Evolutionary conservation across 1,140 invertebrate genomes (phyloP), one percentile per base, ranked within the genome.

Genomic region (Arion vulgaris): DNA sequence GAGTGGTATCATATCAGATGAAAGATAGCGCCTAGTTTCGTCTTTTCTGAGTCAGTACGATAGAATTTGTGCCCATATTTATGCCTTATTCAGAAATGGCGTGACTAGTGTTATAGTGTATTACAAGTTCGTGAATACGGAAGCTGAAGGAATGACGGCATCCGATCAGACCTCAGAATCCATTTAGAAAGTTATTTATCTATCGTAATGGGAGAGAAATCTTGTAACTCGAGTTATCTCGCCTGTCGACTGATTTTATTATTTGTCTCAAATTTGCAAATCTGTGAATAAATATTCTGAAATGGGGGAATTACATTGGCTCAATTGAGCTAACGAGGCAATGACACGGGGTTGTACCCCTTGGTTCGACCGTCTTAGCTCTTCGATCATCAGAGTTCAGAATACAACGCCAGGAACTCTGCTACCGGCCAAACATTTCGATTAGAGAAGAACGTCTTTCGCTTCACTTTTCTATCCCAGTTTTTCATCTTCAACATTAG

Each of bases 321-420:
- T 85, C 85, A 84, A 85, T 85, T 76, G 76, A 76, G 68, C 85
- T 85, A 85, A 85, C 85, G 80, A 85, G 85, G 28, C 83, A 82
- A 79, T 82, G 80, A 84, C 83, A 84, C 32, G 83, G 32, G 51
- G 62, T 71, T 28, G 75, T 76, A 26, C 51, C 77, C 71, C 76
- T 83, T 28, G 45, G 68, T 36, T 34, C 77, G 19, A 62, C 62
- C 77, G 45, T 77, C 32, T 62, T 80, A 66, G 34, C 45, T 49
- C 41, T n/a, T 19, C 5, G 76, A 62, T 68, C 36, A 11, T 23
- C 1, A 17, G 13, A 32, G 41, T 38, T 38, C 66, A 71, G 32
- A 39, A 28, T 39, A 41, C 1, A 32, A 19, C 7, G 38, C 45
- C 66, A 7, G 41, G 68, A 71, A 71, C 23, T 53, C 36, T 4